Evolutionary conservation across 2,113 vertebrate species (phyloP), one percentile per base, ranked within the genome.

Genomic region (Brachypteracias leptosomus): DNA sequence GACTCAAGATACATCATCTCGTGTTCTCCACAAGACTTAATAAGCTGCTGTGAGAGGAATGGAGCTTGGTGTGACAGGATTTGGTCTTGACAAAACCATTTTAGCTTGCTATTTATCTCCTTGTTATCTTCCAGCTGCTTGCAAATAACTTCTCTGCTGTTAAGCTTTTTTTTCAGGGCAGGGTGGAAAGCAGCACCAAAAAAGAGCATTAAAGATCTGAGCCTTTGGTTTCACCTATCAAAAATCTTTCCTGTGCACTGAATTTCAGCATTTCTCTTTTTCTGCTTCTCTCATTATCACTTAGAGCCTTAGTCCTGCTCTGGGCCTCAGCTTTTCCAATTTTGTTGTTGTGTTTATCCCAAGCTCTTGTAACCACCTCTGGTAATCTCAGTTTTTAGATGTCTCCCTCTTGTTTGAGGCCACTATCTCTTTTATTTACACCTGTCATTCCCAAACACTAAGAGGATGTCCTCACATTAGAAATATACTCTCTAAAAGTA

Each of bases 41-140:
- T 4, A 62, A 73, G 11, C 61, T 58, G 77, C 81, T 58, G 12
- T 8, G 17, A 67, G 57, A 46, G 82, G 47, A 70, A 55, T 29
- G 33, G 49, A 70, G 44, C 4, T 22, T 16, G 65, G 40, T n/a
- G 40, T 57, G 85, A 42, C 66, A 44, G 71, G 68, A 91, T 86
- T 63, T 84, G 51, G 11, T 70, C 63, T 46, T 70, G 55, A 74
- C 72, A 93, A 74, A 96, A 81, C 40, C 80, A 84, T 73, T 94
- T 92, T 3, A 70, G 59, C 36, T 77, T 16, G 28, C 59, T 62
- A 2, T 77, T 83, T 77, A 47, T 89, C 85, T 72, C 90, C 70
- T 75, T 55, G 68, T 63, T 91, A 85, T 55, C 84, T 89, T 63
- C 89, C 95, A 93, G 95, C 70, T 87, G 87, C 87, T 59, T 59